phyloP scores from a whole-genome alignment of 1,140 invertebrate species.

The Macrocentrus cingulum region DNA sequence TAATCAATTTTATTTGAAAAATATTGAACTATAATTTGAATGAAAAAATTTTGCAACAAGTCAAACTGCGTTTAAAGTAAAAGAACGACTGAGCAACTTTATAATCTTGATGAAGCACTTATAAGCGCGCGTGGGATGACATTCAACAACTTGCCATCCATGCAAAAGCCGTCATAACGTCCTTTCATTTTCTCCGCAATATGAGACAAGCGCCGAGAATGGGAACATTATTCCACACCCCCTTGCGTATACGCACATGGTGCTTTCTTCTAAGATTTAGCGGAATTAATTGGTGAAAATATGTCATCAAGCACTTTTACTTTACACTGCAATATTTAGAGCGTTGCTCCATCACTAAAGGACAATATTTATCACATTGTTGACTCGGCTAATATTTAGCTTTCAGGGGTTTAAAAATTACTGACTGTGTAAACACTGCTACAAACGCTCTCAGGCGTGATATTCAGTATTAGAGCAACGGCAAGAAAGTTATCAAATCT shows the following conservation, averaged over 20 bases:
- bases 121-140: background rate
- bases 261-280: background rate
- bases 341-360: background rate
- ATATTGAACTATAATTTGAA: no score
- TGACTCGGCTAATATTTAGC: no score
- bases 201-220: background rate
- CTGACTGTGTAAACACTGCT: no score
- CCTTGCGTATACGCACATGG: no score
- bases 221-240: no score
- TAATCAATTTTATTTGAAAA: no score
- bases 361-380: background rate
- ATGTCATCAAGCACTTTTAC: background rate
- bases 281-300: background rate
- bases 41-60: no score
- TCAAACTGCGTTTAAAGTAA: background rate
- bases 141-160: slow-evolving; percentile 28
- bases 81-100: background rate
- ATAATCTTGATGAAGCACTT: slow-evolving; percentile 8
- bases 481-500: background rate
- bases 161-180: slow-evolving; percentile 28
- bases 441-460: no score
- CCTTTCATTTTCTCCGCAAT: slow-evolving; percentile 36
- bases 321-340: background rate
- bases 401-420: no score
- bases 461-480: background rate